Evolutionary conservation across 2,888 invertebrate species (phyloP), one percentile per base, ranked within the genome.

Genomic region (Cantharis rufa): DNA sequence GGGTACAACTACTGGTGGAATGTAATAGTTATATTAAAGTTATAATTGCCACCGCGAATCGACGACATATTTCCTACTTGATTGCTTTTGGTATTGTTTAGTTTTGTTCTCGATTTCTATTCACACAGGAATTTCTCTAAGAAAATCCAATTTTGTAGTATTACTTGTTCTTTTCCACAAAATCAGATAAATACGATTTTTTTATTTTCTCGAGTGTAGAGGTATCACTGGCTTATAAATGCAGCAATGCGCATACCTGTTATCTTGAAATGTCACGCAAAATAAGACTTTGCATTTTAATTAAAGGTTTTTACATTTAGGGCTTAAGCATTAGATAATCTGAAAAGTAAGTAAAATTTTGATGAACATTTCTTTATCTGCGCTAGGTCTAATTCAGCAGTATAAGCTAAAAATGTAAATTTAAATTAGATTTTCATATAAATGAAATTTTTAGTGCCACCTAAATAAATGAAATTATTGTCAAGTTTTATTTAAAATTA

Each of bases 21-120:
- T 74, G 77, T 75, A 69, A 72, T 74, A 72, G 74, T 77, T 77
- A 72, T 77, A 77, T 77, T 77, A 77, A 77, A 77, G 74, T 77
- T 77, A 77, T 77, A 77, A 77, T 77, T 77, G 77, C 74, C 61
- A 70, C 74, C 64, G 74, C 72, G 74, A 77, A 77, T 77, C 32
- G 74, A 72, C 71, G 69, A 75, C 74, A 77, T 72, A 77, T 77
- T 72, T 74, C 70, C 72, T 72, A 71, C 27, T 72, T 72, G 74
- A 77, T 77, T 77, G 72, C 74, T 77, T 77, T 75, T 27, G 16
- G 74, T 74, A 74, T 71, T 77, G 70, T 73, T 74, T 74, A 48
- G 76, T 76, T 77, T 74, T 69, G 73, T 73, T 64, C 64, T 28
- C 15, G 16, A 64, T 21, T 15, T n/a, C 69, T 74, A 74, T 71